Percentiles rank a stretch among this genome's conserved stretches.
These are phyloP conservation scores for Luscinia luscinia DNA, from an alignment of 2,797 vertebrate species.

Conservation along the genomic window DNA sequence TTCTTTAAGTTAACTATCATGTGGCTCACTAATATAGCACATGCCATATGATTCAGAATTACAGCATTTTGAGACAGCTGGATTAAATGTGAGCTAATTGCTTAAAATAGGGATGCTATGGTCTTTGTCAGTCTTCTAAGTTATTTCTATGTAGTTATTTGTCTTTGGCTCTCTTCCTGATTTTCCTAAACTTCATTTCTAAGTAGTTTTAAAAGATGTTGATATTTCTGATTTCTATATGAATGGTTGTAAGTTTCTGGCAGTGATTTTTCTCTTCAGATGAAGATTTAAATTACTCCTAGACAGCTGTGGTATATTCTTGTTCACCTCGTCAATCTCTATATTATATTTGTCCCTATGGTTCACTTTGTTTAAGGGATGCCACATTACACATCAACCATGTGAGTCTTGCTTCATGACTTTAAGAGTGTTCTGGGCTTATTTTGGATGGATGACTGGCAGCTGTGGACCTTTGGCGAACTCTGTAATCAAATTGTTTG, in stretches of 20 bases:
- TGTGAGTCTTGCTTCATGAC: not conserved
- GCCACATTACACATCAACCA: not conserved
- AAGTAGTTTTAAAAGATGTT: not conserved
- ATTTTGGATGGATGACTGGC: not conserved
- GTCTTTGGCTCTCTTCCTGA: not conserved
- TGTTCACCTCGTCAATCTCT: not conserved
- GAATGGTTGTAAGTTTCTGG: not conserved
- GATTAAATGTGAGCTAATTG: slow-evolving; percentile 12
- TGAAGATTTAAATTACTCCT: not conserved
- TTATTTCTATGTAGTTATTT: slow-evolving; percentile 1
- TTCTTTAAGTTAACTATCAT: not conserved
- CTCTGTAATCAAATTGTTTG: not conserved
- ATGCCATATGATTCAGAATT: not conserved
- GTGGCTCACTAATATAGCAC: not conserved
- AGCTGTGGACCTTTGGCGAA: not conserved
- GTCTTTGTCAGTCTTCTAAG: not conserved
- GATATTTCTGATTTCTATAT: not conserved
- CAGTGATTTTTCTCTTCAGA: not conserved
- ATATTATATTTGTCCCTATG: not conserved
- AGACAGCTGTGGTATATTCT: slow-evolving; percentile 1
- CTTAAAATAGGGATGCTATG: not conserved
- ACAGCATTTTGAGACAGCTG: not conserved
- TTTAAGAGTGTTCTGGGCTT: not conserved
- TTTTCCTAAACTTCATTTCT: slow-evolving; percentile 6
- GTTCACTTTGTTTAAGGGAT: slow-evolving; percentile 2